phyloP scores from a whole-genome alignment of 2,797 vertebrate genomes.

The Lindbergichthys nudifrons region DNA sequence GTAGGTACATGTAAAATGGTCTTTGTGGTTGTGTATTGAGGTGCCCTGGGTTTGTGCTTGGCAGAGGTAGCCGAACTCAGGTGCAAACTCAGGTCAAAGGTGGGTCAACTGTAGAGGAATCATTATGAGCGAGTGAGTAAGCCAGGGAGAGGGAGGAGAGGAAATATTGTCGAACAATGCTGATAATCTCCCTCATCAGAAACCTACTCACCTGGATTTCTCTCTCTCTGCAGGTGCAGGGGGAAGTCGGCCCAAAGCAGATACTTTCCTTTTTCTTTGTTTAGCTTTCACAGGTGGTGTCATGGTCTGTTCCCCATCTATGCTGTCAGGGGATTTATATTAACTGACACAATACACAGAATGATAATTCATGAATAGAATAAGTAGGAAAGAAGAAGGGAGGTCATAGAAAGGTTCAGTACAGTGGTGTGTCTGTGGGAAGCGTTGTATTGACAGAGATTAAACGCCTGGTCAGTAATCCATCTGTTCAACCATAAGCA shows the following conservation, averaged over 20 bases:
- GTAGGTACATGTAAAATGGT: conserved; percentile 34
- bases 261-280: conserved; percentile 58
- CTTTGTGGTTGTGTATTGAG: conserved; percentile 50
- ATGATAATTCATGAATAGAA: conserved; percentile 9
- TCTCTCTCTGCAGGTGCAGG: conserved; percentile 52
- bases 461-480: conserved; percentile 12
- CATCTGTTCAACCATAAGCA: not conserved
- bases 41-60: conserved; percentile 40
- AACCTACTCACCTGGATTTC: conserved; percentile 52
- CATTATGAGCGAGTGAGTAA: conserved; percentile 24
- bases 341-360: conserved; percentile 21
- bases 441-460: conserved; percentile 25
- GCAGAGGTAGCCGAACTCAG: conserved; percentile 40
- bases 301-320: conserved; percentile 18
- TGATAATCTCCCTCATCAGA: conserved; percentile 69
- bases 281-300: conserved; percentile 31
- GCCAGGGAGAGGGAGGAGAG: conserved; percentile 1
- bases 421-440: conserved; percentile 1
- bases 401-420: conserved; percentile 9
- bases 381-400: not conserved
- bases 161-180: conserved; percentile 66
- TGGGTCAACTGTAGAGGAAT: conserved; percentile 61
- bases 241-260: conserved; percentile 39
- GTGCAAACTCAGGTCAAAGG: conserved; percentile 65
- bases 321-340: conserved; percentile 14